Conservation (phyloP, 2,888 invertebrate genomes). For the Ecliptopera silaceata region DNA sequence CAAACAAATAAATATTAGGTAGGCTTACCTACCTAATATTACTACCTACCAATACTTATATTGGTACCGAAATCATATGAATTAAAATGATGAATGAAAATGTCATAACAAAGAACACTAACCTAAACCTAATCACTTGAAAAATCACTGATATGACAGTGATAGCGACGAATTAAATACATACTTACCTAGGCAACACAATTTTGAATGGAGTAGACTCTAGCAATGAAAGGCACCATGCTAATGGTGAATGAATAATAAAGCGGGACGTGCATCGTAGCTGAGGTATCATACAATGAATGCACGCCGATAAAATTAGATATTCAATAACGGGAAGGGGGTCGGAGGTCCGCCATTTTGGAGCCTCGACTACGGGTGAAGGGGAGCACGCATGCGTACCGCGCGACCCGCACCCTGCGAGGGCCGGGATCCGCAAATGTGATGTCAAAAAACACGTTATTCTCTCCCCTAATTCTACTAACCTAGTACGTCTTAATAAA, state of each 20-base stretch:
- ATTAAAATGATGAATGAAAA: no score
- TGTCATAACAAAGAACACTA: no score
- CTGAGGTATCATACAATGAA: constrained; percentile 61
- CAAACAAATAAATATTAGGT: no score
- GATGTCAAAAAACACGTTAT: constrained; percentile 82
- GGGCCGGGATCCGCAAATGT: constrained; percentile 73
- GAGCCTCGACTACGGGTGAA: constrained; percentile 65
- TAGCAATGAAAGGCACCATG: not conserved
- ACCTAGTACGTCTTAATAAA: constrained; percentile 76
- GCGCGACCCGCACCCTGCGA: constrained; percentile 72
- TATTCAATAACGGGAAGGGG: constrained; percentile 81
- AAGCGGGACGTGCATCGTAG: constrained; percentile 55
- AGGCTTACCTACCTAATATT: no score
- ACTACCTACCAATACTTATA: no score
- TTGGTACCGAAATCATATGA: no score
- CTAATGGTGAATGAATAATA: constrained; percentile 43
- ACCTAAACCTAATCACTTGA: no score
- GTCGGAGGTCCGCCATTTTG: constrained; percentile 79
- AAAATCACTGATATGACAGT: no score
- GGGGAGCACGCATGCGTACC: constrained; percentile 77
- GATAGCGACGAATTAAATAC: no score
- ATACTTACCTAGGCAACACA: not conserved
- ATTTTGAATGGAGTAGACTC: not conserved
- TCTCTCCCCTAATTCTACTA: constrained; percentile 78
- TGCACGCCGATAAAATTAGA: constrained; percentile 79